These are phyloP conservation scores for Thalassoma bifasciatum DNA, from an alignment of 2,113 vertebrate genomes.

Conservation along the genomic window DNA sequence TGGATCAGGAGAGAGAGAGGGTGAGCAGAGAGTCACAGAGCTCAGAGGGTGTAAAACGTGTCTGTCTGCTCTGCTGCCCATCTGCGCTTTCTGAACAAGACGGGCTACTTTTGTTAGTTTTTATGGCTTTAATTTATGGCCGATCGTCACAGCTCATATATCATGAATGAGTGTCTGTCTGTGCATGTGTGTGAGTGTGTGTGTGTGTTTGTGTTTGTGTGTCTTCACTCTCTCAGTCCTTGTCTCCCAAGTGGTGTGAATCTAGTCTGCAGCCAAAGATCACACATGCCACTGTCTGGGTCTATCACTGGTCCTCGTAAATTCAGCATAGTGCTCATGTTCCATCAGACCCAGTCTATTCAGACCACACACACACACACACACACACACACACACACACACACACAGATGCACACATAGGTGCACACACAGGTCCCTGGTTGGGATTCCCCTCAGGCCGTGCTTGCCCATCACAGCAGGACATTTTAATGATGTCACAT, in stretches of 20 bases:
- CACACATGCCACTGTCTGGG: slow-evolving; percentile 41
- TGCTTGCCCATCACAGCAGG: slow-evolving; percentile 62
- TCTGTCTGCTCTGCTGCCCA: slow-evolving; percentile 63
- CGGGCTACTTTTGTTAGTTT: slow-evolving; percentile 68
- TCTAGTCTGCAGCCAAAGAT: slow-evolving; percentile 57
- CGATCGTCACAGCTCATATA: slow-evolving; percentile 63
- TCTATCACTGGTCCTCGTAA: slow-evolving; percentile 53
- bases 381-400: slow-evolving; percentile 34
- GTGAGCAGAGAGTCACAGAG: neutral
- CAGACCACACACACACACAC: slow-evolving; percentile 63
- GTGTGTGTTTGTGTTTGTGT: slow-evolving; percentile 26
- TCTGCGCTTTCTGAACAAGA: slow-evolving; percentile 65
- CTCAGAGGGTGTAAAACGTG: slow-evolving; percentile 54
- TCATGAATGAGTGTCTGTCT: slow-evolving; percentile 46
- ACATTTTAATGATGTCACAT: slow-evolving; percentile 76
- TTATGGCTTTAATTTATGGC: slow-evolving; percentile 74
- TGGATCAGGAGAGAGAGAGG: slow-evolving; percentile 23
- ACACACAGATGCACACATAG: slow-evolving; percentile 1
- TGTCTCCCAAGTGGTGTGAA: slow-evolving; percentile 61
- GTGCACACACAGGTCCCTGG: slow-evolving; percentile 14
- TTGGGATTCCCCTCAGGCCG: slow-evolving; percentile 61
- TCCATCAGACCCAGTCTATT: slow-evolving; percentile 39
- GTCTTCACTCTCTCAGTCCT: slow-evolving; percentile 5
- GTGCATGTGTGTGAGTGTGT: slow-evolving; percentile 36
- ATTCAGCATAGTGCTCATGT: slow-evolving; percentile 54